A percentile compares a stretch with the other conserved stretches of the same genome.
Evolutionary conservation across 1,140 invertebrate genomes (phyloP).

Genomic region (Dryas iulia): DNA sequence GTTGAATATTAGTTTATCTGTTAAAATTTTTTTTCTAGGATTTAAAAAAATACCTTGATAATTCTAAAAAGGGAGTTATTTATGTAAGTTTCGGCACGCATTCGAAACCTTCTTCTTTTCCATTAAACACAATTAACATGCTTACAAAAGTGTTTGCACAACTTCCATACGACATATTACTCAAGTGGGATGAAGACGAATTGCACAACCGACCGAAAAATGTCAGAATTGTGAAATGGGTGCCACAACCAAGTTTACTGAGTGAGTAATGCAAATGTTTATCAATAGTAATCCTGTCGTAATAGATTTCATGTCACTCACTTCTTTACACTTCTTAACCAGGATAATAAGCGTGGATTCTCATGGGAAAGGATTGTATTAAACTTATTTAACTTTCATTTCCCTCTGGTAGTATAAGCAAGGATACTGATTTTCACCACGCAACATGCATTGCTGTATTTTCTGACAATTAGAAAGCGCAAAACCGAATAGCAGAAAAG

Average conservation of each 20-base stretch:
- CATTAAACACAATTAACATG: conserved; percentile 42
- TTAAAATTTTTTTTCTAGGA: conserved; percentile 23
- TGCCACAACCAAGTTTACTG: conserved; percentile 76
- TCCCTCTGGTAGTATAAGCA: too few relatives aligned
- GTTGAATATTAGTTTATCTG: too few relatives aligned
- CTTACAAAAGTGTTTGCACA: conserved; percentile 65
- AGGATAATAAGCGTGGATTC: too few relatives aligned
- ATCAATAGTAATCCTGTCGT: not conserved
- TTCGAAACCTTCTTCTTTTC: conserved; percentile 58
- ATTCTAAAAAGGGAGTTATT: conserved; percentile 78
- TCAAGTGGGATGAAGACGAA: conserved; percentile 67
- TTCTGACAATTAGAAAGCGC: too few relatives aligned
- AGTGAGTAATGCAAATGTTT: conserved; percentile 45
- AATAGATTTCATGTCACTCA: too few relatives aligned
- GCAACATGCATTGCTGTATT: too few relatives aligned
- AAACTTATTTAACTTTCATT: too few relatives aligned
- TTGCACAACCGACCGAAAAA: conserved; percentile 64
- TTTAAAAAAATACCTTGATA: conserved; percentile 72
- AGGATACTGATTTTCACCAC: too few relatives aligned
- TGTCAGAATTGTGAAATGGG: conserved; percentile 74
- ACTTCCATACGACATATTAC: conserved; percentile 70
- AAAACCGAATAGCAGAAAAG: too few relatives aligned
- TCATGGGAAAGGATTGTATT: too few relatives aligned
- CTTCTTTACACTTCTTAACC: too few relatives aligned
- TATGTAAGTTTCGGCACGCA: conserved; percentile 82